A percentile compares a stretch with the other conserved stretches of the same genome.
Evolutionary conservation across 2,797 vertebrate genomes (phyloP).

Genomic region (Champsocephalus esox): DNA sequence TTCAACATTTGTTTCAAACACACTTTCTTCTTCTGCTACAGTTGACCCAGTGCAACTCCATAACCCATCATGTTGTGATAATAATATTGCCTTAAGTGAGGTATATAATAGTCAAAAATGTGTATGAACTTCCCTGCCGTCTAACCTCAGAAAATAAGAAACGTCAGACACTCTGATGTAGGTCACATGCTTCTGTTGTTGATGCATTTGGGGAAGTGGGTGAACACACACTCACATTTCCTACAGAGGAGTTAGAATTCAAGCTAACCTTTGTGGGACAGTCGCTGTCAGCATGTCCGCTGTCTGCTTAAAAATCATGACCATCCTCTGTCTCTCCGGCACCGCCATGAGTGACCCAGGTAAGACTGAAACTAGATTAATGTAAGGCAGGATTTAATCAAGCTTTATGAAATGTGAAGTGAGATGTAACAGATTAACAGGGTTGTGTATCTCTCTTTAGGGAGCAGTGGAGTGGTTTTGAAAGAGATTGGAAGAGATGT

Average conservation of each 20-base stretch:
- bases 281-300: constrained; percentile 47
- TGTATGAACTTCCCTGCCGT: background rate
- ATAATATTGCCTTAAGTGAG: background rate
- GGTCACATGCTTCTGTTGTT: constrained; percentile 4
- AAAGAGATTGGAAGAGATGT: constrained; percentile 5
- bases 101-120: background rate
- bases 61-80: too few relatives aligned
- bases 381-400: background rate
- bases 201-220: accelerated
- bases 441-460: constrained; percentile 15
- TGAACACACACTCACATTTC: background rate
- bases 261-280: background rate
- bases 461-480: constrained; percentile 5
- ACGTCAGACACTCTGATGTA: background rate
- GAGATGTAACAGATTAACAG: background rate
- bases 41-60: too few relatives aligned
- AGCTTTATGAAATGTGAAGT: background rate
- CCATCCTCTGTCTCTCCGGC: constrained; percentile 38
- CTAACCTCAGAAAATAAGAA: too few relatives aligned
- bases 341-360: constrained; percentile 21
- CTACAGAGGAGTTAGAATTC: background rate
- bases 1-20: too few relatives aligned
- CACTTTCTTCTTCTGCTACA: too few relatives aligned
- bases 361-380: constrained; percentile 35
- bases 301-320: constrained; percentile 12